Evolutionary conservation across 2,113 vertebrate species (phyloP), one percentile per base, ranked within the genome.

Genomic region (Nanorana parkeri): DNA sequence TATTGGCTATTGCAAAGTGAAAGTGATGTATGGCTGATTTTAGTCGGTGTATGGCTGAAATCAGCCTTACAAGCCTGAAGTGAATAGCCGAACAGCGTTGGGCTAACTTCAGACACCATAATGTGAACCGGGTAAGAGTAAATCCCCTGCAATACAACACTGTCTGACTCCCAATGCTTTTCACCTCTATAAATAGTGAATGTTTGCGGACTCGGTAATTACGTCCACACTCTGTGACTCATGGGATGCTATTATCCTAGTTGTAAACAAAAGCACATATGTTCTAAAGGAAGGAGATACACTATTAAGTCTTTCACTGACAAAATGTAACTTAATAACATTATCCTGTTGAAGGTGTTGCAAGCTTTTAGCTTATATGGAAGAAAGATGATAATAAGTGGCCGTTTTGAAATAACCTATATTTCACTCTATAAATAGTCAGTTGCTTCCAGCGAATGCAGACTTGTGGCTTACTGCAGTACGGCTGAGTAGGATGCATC

Each of bases 371-470:
- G 63, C 41, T 55, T 55, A 32, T 52, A 78, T 67, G 26, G 55
- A 67, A 67, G 61, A 78, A 54, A 78, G 61, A 78, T 78, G 76
- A 66, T 67, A 29, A 78, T 67, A 67, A 55, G 63, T 55, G 67
- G 76, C 23, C 51, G 54, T 67, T 61, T 29, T 54, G 47, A 32
- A 78, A 66, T 67, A 78, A 67, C 47, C 76, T 55, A 78, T 67
- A 67, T 67, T 66, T 78, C 65, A 78, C 51, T 55, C 76, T 78
- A 78, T 78, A 78, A 78, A 78, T 67, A 78, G 76, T 24, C 51
- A 78, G 63, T 55, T 55, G 26, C 76, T 67, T 67, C 63, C 26
- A 78, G 23, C 63, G 24, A 78, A 55, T 78, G 61, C 51, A 78
- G 32, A 67, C 54, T 65, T 54, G 63, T 54, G 3, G 11, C 55